Base-by-base conservation (phyloP, 2,797 vertebrate genomes). In the Glyptemys insculpta region DNA sequence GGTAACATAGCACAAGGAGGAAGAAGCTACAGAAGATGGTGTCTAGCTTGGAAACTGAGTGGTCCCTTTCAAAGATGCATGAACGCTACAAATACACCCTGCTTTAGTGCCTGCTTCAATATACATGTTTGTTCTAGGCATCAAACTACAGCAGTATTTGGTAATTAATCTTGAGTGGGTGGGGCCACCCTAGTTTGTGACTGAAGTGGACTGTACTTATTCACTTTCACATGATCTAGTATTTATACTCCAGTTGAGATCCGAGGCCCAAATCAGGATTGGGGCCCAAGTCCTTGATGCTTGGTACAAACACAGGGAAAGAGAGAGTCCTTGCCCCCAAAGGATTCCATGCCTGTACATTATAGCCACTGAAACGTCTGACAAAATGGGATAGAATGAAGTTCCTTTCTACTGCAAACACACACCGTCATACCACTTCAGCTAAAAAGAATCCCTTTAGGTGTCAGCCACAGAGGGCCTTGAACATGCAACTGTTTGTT, bases 1-100 rank as follows among this genome's bases (percentile, higher is more conserved):
- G 83, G 23, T 34, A 91, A 57, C 81, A 76, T 52, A 89, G 47
- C 88, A 65, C 57, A 23, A 52, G 87, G 72, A 89, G 83, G 94
- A 74, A 85, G 27, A 81, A 6, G 37, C 72, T 81, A 2, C 56
- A 59, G 19, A 21, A 59, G 11, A 54, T 37, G 72, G 62, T 11
- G 6, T 2, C 78, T 78, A 12, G 25, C 62, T 62, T 81, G 90
- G 79, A 81, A 11, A 74, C 8, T 2, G n/a, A 96, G 90, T 80
- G 79, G 23, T 37, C 15, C 59, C 79, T 94, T 89, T 68, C 23
- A 83, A 85, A 86, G 92, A 68, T 25, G 5, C 6, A 50, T 68
- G 54, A 52, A 83, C 59, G 85, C 4, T 37, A 4, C 19, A 83
- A 41, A 12, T 65, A 18, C 37, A 5, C 57, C 56, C 25, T 52